Conservation (phyloP, 1,140 invertebrate genomes). For the Plectus sambesii region DNA sequence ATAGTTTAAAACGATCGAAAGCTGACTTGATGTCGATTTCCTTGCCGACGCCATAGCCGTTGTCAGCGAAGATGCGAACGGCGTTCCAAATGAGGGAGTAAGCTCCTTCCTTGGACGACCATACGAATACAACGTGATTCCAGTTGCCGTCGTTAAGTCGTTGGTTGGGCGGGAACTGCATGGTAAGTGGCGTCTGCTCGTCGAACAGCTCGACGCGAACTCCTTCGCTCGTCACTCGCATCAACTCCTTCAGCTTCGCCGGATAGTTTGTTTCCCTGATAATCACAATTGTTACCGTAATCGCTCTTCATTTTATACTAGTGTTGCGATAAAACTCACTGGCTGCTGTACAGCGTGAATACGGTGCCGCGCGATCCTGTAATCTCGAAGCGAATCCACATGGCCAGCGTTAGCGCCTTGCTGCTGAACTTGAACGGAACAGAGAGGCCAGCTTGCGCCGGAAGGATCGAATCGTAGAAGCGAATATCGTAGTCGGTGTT, state of each 20-base stretch:
- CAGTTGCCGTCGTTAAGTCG: constrained; percentile 88
- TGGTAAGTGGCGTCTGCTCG: constrained; percentile 65
- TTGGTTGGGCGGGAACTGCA: constrained; percentile 68
- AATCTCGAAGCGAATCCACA: constrained; percentile 89
- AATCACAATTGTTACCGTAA: constrained; percentile 2
- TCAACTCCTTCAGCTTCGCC: constrained; percentile 61
- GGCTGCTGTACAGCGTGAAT: constrained; percentile 66
- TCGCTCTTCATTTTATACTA: not conserved
- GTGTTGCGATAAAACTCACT: constrained; percentile 26
- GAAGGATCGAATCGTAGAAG: constrained; percentile 69
- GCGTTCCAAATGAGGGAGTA: constrained; percentile 44
- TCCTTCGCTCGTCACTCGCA: constrained; percentile 78
- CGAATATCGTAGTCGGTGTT: constrained; percentile 89
- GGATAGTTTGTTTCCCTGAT: constrained; percentile 63
- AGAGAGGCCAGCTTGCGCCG: constrained; percentile 73
- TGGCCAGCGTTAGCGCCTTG: constrained; percentile 69
- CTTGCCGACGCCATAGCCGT: constrained; percentile 52
- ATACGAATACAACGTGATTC: constrained; percentile 87
- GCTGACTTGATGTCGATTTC: constrained; percentile 74
- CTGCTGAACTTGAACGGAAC: constrained; percentile 69
- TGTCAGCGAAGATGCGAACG: constrained; percentile 35
- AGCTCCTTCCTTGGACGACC: constrained; percentile 63
- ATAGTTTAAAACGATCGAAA: constrained; percentile 74
- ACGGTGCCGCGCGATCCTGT: constrained; percentile 78
- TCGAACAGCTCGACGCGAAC: constrained; percentile 76